Base-by-base conservation (phyloP, 2,113 vertebrate genomes). In the Corvus cornix region DNA sequence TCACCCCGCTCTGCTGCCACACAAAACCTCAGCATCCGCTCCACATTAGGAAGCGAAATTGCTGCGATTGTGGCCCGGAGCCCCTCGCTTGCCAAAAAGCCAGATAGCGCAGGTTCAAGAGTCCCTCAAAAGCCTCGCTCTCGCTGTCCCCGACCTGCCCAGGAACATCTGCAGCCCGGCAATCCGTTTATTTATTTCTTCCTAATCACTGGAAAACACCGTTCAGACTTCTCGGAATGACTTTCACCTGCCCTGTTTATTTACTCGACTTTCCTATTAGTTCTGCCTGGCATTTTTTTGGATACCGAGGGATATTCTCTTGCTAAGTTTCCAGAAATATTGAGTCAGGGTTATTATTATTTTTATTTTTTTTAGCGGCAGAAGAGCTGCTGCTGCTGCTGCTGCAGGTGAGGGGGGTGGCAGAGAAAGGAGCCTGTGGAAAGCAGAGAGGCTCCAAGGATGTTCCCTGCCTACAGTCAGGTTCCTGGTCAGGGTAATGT, bases 141-240 rank as follows among this genome's bases (percentile, higher is more conserved):
- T 90, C 33, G 35, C 77, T 33, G 3, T 26, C 87, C 80, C 62
- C 26, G 59, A 81, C 52, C 10, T 51, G 72, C 72, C 63, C 69
- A 24, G 49, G 58, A 89, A 81, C 87, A 94, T 90, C 84, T 95
- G 89, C 79, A 91, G 87, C 63, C 63, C 18, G 16, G 82, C 44
- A 87, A 79, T 81, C 87, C 26, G 20, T 81, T 93, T 64, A 60
- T 56, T 72, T 33, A 44, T 55, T 85, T 58, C 19, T 14, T 2
- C 58, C 56, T 74, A 90, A 95, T 93, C 66, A 26, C 66, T 60
- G 82, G 51, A 31, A 97, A 95, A 94, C 76, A 89, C 87, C 56
- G 59, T 92, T 94, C 48, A 76, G 62, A 56, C 75, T 87, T 55
- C 52, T 37, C n/a, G 14, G 59, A 94, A 84, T 87, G 75, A 77